Evolutionary conservation across 1,140 invertebrate species (phyloP).

Genomic region (Halictus rubicundus): DNA sequence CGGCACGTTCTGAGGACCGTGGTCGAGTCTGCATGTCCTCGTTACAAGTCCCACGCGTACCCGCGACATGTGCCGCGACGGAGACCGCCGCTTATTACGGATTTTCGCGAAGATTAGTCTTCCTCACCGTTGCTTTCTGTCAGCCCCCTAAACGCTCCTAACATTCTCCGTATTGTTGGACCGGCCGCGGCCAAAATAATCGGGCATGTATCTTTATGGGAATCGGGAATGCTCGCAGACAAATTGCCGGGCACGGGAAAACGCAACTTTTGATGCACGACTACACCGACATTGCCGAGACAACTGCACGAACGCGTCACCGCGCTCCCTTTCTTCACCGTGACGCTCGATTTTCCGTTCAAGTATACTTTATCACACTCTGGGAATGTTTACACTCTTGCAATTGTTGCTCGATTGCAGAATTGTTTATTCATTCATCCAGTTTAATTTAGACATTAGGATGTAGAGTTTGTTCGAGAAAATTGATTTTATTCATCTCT

Average conservation of each 20-base stretch:
- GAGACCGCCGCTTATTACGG: slow-evolving; percentile 19
- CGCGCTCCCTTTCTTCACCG: too few relatives aligned
- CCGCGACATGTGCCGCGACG: slow-evolving; percentile 23
- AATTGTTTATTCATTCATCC: too few relatives aligned
- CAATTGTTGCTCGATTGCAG: too few relatives aligned
- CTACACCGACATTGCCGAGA: too few relatives aligned
- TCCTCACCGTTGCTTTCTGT: slow-evolving; percentile 22
- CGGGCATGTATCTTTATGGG: not conserved
- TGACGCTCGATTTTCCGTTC: too few relatives aligned
- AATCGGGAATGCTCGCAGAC: not conserved
- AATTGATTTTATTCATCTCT: too few relatives aligned
- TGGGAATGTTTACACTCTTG: too few relatives aligned
- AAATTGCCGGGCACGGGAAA: not conserved
- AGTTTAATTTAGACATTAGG: too few relatives aligned
- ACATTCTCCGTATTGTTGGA: slow-evolving; percentile 30
- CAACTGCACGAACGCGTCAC: too few relatives aligned
- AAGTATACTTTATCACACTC: too few relatives aligned
- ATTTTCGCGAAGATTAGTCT: slow-evolving; percentile 17
- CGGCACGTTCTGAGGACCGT: slow-evolving; percentile 48
- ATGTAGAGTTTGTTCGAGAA: too few relatives aligned
- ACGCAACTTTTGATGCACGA: not conserved
- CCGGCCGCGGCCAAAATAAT: not conserved
- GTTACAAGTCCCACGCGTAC: slow-evolving; percentile 51
- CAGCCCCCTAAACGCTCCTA: slow-evolving; percentile 12
- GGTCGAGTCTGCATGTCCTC: slow-evolving; percentile 42